phyloP scores from a whole-genome alignment of 2,888 invertebrate genomes.

The Pyrochroa serraticornis region DNA sequence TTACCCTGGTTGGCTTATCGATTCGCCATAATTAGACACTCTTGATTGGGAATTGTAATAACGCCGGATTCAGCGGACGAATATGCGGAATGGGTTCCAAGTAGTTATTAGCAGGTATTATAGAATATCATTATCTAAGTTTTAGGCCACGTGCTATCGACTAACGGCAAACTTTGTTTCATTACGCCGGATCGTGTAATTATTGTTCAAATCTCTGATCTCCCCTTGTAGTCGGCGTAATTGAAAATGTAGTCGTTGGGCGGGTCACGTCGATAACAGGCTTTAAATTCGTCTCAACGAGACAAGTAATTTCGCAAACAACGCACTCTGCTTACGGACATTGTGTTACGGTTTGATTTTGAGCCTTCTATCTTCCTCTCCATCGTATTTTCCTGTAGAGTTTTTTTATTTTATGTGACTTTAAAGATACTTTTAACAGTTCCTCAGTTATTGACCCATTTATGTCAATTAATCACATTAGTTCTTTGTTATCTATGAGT shows the following conservation, averaged over 20 bases:
- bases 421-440: too few relatives aligned
- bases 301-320: background rate
- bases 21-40: slow-evolving; percentile 7
- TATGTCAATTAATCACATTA: too few relatives aligned
- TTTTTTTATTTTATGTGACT: too few relatives aligned
- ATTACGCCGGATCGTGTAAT: slow-evolving; percentile 17
- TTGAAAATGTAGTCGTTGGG: background rate
- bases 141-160: slow-evolving; percentile 10
- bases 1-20: slow-evolving; percentile 1
- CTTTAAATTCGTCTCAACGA: background rate
- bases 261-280: slow-evolving; percentile 5
- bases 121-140: slow-evolving; percentile 17
- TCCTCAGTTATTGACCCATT: too few relatives aligned
- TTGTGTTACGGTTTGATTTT: background rate
- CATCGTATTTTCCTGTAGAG: too few relatives aligned
- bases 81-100: slow-evolving; percentile 3
- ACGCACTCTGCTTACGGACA: background rate
- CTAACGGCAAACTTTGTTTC: slow-evolving; percentile 12
- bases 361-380: background rate
- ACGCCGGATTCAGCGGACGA: background rate
- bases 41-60: slow-evolving; percentile 5
- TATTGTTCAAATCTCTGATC: slow-evolving; percentile 16
- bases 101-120: slow-evolving; percentile 24
- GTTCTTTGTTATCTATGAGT: too few relatives aligned
- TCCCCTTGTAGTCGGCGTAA: slow-evolving; percentile 7